These are phyloP conservation scores for Xiphophorus birchmanni DNA, from an alignment of 2,797 vertebrate genomes.

Conservation along the genomic window DNA sequence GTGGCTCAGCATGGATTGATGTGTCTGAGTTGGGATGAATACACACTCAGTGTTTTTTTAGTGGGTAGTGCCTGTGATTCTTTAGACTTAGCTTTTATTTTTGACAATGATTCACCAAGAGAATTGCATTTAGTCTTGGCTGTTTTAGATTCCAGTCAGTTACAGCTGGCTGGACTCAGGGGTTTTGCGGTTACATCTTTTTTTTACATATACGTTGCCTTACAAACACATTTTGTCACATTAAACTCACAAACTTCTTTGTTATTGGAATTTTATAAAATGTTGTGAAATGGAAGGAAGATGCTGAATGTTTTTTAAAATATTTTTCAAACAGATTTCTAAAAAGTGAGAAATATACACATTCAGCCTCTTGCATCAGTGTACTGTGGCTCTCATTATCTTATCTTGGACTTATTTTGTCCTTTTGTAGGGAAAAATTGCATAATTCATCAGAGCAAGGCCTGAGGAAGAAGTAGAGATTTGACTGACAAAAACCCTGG, in stretches of 20 bases:
- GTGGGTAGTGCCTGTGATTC: neutral
- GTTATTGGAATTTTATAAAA: neutral
- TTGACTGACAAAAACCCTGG: neutral
- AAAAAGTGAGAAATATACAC: neutral
- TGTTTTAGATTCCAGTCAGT: slow-evolving; percentile 38
- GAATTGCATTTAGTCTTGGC: slow-evolving; percentile 31
- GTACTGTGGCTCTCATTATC: neutral
- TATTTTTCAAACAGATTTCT: neutral
- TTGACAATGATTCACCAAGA: slow-evolving; percentile 11
- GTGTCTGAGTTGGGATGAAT: slow-evolving; percentile 23
- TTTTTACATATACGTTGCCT: slow-evolving; percentile 22
- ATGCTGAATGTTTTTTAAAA: neutral
- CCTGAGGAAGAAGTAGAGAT: slow-evolving; percentile 8
- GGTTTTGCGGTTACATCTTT: slow-evolving; percentile 27
- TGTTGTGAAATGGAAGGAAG: neutral
- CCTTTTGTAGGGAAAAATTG: slow-evolving; percentile 28
- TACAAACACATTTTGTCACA: neutral
- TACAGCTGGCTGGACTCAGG: slow-evolving; percentile 28
- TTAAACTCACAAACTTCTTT: neutral
- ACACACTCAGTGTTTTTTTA: slow-evolving; percentile 7
- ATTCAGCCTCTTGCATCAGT: neutral
- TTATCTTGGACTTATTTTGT: slow-evolving; percentile 54
- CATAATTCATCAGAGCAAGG: slow-evolving; percentile 40
- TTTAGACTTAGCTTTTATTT: slow-evolving; percentile 6
- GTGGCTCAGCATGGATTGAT: slow-evolving; percentile 26